Percentiles rank a stretch among this genome's conserved stretches.
phyloP scores from a whole-genome alignment of 2,888 invertebrate genomes.

The Scrobipalpa atriplicella region DNA sequence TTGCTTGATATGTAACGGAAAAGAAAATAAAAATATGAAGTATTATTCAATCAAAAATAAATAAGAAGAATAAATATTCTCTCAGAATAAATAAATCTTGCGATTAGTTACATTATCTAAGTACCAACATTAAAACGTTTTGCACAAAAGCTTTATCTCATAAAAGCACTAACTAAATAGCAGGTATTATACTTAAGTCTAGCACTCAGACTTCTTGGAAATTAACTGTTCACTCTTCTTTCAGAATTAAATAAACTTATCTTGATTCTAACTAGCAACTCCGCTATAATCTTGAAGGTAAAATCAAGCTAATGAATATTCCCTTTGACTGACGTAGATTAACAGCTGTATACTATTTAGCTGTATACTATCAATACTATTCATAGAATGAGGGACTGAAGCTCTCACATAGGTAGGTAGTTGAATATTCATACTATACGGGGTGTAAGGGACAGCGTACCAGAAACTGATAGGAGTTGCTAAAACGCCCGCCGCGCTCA shows the following conservation, averaged over 20 bases:
- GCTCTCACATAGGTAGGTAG: not conserved
- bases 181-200: not conserved
- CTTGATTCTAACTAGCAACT: not conserved
- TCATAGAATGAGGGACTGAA: too few species aligned
- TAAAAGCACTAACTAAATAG: not conserved
- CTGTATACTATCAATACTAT: not conserved
- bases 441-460: too few species aligned
- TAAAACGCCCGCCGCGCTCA: too few species aligned
- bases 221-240: not conserved
- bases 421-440: too few species aligned
- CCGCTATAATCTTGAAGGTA: not conserved
- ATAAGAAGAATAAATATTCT: too few species aligned
- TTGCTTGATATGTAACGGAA: too few species aligned
- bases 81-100: too few species aligned
- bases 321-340: not conserved
- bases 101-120: too few species aligned
- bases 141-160: not conserved
- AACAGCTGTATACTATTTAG: not conserved
- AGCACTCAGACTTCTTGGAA: not conserved
- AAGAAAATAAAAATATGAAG: too few species aligned
- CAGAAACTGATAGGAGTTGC: too few species aligned
- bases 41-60: too few species aligned
- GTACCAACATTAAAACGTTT: too few species aligned
- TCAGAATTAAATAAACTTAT: not conserved
- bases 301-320: slow-evolving; percentile 16